phyloP scores from a whole-genome alignment of 2,888 invertebrate genomes.

The Liodrosophila aerea region DNA sequence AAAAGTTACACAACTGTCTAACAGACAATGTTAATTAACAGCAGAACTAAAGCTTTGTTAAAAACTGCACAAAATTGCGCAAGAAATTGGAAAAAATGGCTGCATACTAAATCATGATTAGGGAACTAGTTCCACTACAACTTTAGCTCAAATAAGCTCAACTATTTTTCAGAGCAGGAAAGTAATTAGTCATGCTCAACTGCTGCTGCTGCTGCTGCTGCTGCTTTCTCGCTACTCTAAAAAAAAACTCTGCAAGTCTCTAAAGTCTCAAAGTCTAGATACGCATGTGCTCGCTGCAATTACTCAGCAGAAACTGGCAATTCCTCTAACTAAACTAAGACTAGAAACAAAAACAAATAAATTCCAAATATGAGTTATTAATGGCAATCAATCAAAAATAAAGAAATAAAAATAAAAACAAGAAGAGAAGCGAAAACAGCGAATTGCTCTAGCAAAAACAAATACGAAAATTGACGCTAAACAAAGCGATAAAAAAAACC shows the following conservation, averaged over 20 bases:
- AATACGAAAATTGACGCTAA: conserved; percentile 13
- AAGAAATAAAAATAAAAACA: conserved; percentile 28
- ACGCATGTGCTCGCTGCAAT: conserved; percentile 14
- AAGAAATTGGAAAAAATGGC: too few species aligned
- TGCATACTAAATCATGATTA: too few species aligned
- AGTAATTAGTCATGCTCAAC: conserved; percentile 31
- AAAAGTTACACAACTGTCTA: too few species aligned
- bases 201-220: conserved; percentile 10
- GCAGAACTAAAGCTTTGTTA: too few species aligned
- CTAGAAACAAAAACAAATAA: conserved; percentile 44
- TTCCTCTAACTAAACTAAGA: conserved; percentile 41
- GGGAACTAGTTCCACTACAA: conserved; percentile 1
- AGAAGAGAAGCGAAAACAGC: conserved; percentile 23
- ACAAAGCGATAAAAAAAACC: conserved; percentile 23
- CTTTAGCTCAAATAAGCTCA: not conserved
- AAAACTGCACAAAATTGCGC: too few species aligned
- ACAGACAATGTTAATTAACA: too few species aligned
- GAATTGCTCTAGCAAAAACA: conserved; percentile 45
- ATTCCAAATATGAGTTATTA: conserved; percentile 72
- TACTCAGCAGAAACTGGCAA: conserved; percentile 34
- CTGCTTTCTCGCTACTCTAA: conserved; percentile 1
- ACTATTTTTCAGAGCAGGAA: conserved; percentile 6
- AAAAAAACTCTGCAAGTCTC: too few species aligned
- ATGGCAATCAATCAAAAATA: conserved; percentile 73
- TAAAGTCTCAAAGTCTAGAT: not conserved